phyloP scores from a whole-genome alignment of 2,797 vertebrate species.

The Myoxocephalus aenaeus region DNA sequence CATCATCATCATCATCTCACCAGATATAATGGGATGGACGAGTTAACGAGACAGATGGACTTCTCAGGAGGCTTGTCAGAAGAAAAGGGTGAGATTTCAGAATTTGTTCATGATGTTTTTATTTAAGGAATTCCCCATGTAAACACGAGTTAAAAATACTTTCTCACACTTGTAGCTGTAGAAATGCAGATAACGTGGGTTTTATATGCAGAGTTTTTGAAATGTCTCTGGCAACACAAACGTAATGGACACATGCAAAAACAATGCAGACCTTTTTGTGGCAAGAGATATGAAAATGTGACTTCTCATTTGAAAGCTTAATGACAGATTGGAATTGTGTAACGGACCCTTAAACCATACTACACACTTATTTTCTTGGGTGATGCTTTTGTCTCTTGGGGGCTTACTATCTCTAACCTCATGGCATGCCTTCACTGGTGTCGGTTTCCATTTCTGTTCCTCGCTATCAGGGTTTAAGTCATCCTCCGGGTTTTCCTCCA shows the following conservation, averaged over 20 bases:
- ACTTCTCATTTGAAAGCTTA: not conserved
- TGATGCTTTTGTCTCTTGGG: constrained; percentile 57
- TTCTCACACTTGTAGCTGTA: not conserved
- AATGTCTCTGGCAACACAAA: not conserved
- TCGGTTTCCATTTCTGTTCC: constrained; percentile 53
- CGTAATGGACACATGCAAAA: not conserved
- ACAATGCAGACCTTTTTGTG: constrained; percentile 11
- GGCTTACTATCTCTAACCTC: constrained; percentile 60
- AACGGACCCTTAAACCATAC: not conserved
- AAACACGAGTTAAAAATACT: not conserved
- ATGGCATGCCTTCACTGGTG: constrained; percentile 51
- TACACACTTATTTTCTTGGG: constrained; percentile 32
- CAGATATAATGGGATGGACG: constrained; percentile 94
- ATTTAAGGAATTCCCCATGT: not conserved
- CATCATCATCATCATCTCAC: constrained; percentile 59
- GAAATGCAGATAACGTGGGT: not conserved
- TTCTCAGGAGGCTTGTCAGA: constrained; percentile 73
- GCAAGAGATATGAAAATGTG: not conserved
- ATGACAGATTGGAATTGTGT: not conserved
- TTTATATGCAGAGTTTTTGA: constrained; percentile 5
- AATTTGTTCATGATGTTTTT: constrained; percentile 21
- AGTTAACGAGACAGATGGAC: constrained; percentile 84
- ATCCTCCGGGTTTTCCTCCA: constrained; percentile 48
- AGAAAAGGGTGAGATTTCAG: constrained; percentile 78
- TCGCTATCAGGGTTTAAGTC: constrained; percentile 32